These are phyloP conservation scores for Pangasianodon gigas DNA, from an alignment of 2,113 vertebrate genomes.

Conservation along the genomic window DNA sequence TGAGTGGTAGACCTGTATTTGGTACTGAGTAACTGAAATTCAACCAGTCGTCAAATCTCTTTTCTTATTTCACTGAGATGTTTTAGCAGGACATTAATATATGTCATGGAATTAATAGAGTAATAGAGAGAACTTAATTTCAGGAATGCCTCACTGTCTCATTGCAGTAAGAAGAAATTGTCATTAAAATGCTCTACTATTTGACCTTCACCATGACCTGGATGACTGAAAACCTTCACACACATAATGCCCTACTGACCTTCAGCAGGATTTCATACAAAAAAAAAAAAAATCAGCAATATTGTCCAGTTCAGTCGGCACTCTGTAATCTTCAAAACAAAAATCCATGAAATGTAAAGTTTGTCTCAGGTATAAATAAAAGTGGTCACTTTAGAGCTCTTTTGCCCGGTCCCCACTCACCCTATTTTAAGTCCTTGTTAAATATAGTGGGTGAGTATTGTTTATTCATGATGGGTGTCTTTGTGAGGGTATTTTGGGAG, in stretches of 20 bases:
- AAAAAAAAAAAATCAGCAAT: neutral
- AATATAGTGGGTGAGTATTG: constrained; percentile 40
- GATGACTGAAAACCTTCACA: neutral
- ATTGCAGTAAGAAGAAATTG: neutral
- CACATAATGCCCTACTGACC: neutral
- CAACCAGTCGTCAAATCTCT: neutral
- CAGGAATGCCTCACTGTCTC: neutral
- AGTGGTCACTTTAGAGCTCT: neutral
- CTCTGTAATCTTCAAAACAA: neutral
- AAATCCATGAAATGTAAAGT: neutral
- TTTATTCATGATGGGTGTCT: constrained; percentile 56
- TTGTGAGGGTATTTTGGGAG: constrained; percentile 65
- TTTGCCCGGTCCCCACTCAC: neutral
- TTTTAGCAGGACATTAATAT: neutral
- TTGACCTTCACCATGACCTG: neutral
- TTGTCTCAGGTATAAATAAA: neutral
- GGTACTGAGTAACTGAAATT: neutral
- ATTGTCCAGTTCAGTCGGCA: neutral
- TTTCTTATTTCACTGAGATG: neutral
- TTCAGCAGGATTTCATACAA: neutral
- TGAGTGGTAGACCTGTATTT: neutral
- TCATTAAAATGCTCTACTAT: neutral
- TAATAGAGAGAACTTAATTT: neutral
- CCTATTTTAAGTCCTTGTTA: constrained; percentile 25
- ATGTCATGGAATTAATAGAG: too few relatives aligned